Evolutionary conservation across 2,113 vertebrate genomes (phyloP).

Genomic region (Pristiophorus japonicus): DNA sequence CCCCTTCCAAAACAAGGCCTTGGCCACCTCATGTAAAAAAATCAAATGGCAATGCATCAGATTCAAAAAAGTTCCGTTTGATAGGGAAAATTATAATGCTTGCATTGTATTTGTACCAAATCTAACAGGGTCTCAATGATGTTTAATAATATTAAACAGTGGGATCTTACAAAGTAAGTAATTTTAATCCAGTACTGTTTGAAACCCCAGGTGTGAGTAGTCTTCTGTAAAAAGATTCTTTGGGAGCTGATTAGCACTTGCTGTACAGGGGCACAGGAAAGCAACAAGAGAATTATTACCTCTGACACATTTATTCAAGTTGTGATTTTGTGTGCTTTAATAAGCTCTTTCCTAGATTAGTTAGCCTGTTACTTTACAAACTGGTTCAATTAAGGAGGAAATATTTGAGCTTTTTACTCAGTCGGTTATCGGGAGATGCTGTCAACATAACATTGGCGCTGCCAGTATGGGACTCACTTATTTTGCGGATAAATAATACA

Average conservation of each 20-base stretch:
- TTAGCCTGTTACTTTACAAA: neutral
- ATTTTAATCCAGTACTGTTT: neutral
- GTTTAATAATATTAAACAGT: neutral
- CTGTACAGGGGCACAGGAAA: neutral
- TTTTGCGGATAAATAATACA: slow-evolving; percentile 10
- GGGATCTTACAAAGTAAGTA: neutral
- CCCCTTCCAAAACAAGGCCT: neutral
- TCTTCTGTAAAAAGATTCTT: neutral
- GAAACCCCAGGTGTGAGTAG: neutral
- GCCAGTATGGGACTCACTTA: neutral
- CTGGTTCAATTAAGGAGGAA: neutral
- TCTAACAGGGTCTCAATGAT: neutral
- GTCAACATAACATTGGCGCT: neutral
- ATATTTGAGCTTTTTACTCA: slow-evolving; percentile 7
- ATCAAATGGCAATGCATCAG: neutral
- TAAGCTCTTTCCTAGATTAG: neutral
- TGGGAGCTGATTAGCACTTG: neutral
- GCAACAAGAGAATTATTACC: neutral
- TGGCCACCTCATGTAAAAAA: neutral
- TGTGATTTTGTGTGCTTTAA: neutral
- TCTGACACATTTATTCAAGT: neutral
- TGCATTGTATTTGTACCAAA: neutral
- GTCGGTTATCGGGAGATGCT: neutral
- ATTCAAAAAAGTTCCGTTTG: neutral
- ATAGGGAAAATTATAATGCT: neutral